A percentile compares a stretch with the other conserved stretches of the same genome.
Evolutionary conservation across 1,140 invertebrate genomes (phyloP).

Genomic region (Drosophila teissieri): DNA sequence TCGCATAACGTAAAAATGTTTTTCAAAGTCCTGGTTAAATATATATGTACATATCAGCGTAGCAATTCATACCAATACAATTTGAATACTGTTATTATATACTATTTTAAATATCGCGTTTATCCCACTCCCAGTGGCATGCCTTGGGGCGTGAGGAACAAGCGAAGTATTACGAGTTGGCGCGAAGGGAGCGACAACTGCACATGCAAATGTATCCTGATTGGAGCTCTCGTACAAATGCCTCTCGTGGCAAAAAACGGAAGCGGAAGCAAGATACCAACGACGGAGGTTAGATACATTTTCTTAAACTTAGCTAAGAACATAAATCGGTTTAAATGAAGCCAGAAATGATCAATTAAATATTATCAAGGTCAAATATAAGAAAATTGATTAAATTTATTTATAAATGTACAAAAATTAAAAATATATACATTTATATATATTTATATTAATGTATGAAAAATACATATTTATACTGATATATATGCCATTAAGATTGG

Average conservation of each 20-base stretch:
- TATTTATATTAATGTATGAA: too few species aligned
- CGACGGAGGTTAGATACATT: slow-evolving; percentile 91
- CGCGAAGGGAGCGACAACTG: slow-evolving; percentile 97
- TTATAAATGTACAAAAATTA: not conserved
- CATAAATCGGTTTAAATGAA: slow-evolving; percentile 39
- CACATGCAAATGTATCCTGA: slow-evolving; percentile 99
- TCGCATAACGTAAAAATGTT: not conserved
- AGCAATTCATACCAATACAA: slow-evolving; percentile 28
- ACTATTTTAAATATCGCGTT: slow-evolving; percentile 47
- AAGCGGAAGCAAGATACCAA: slow-evolving; percentile 99
- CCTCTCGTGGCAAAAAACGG: slow-evolving; percentile 99
- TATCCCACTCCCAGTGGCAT: slow-evolving; percentile 92
- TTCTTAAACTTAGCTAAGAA: slow-evolving; percentile 58
- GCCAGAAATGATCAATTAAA: slow-evolving; percentile 15
- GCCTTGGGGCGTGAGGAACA: slow-evolving; percentile 99
- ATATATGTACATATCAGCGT: not conserved
- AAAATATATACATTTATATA: too few species aligned
- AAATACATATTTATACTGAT: not conserved
- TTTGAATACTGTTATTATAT: slow-evolving; percentile 45
- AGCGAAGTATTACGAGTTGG: slow-evolving; percentile 99
- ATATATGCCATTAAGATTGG: not conserved
- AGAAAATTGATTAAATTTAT: slow-evolving; percentile 12
- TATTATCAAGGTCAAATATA: slow-evolving; percentile 9
- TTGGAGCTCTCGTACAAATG: slow-evolving; percentile 99
- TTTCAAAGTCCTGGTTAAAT: not conserved